phyloP scores from a whole-genome alignment of 1,140 invertebrate genomes.

The Halyomorpha halys region DNA sequence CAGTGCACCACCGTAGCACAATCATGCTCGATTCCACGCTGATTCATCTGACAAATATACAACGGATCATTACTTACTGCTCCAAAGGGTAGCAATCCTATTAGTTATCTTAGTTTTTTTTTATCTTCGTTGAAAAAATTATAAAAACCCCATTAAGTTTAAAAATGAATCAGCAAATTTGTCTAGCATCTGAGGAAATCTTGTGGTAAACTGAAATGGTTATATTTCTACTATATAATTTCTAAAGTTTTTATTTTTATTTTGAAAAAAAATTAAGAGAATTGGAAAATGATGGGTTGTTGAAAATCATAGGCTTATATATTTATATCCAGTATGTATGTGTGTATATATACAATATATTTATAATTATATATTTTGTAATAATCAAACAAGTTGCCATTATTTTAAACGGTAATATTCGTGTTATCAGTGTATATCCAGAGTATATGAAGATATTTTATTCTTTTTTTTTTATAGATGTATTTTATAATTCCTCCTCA shows the following conservation, averaged over 20 bases:
- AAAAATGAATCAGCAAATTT: neutral
- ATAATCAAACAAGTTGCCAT: slow-evolving; percentile 19
- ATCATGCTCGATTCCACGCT: neutral
- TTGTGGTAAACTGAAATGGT: too few relatives aligned
- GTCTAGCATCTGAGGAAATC: too few relatives aligned
- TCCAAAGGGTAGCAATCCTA: neutral
- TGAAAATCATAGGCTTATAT: slow-evolving; percentile 10
- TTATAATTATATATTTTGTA: slow-evolving; percentile 16
- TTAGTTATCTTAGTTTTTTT: neutral
- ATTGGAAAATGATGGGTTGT: slow-evolving; percentile 12
- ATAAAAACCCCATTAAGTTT: neutral
- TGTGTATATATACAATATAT: slow-evolving; percentile 15
- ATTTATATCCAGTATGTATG: slow-evolving; percentile 13
- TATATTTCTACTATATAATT: too few relatives aligned
- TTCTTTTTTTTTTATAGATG: slow-evolving; percentile 2
- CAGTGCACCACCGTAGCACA: slow-evolving; percentile 9
- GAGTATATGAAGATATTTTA: neutral
- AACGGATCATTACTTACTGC: neutral
- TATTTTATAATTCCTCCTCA: slow-evolving; percentile 4
- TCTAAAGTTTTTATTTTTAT: too few relatives aligned
- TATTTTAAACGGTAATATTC: slow-evolving; percentile 10
- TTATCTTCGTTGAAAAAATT: slow-evolving; percentile 4
- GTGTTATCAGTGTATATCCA: neutral
- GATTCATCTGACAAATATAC: neutral
- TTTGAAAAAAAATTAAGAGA: too few relatives aligned